Conservation (phyloP, 2,888 invertebrate genomes). For the Shargacucullia verbasci region DNA sequence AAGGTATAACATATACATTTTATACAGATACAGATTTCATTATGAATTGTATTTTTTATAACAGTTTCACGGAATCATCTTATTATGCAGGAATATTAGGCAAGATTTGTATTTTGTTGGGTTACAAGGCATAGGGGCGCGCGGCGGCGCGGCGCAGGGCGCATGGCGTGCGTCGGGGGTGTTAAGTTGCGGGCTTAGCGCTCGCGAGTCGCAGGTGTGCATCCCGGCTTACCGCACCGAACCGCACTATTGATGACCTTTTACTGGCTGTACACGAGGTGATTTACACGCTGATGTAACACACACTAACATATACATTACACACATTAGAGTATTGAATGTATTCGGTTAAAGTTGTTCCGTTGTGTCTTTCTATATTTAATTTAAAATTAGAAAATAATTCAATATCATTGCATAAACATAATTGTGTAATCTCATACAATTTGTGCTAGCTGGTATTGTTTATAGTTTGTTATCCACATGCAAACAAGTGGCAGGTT, state of each 20-base stretch:
- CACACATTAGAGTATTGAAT: conserved; percentile 4
- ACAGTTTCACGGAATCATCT: conserved; percentile 6
- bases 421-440: too few relatives aligned
- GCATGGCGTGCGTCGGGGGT: too few relatives aligned
- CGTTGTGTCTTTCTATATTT: too few relatives aligned
- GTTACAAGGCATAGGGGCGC: conserved; percentile 13
- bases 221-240: conserved; percentile 65
- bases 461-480: too few relatives aligned
- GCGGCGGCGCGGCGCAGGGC: too few relatives aligned
- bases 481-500: too few relatives aligned
- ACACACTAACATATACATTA: conserved; percentile 4
- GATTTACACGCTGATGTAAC: conserved; percentile 41
- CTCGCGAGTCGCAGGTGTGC: conserved; percentile 75
- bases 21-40: too few relatives aligned
- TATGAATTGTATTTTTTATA: not conserved
- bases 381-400: too few relatives aligned
- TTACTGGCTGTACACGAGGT: conserved; percentile 35
- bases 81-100: conserved; percentile 23
- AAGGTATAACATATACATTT: too few relatives aligned
- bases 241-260: conserved; percentile 68
- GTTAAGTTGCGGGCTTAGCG: conserved; percentile 65
- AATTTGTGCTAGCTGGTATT: too few relatives aligned
- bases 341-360: too few relatives aligned
- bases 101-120: conserved; percentile 28
- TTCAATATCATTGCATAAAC: too few relatives aligned